Base-by-base conservation (phyloP, 2,797 vertebrate species). In the Numenius phaeopus region DNA sequence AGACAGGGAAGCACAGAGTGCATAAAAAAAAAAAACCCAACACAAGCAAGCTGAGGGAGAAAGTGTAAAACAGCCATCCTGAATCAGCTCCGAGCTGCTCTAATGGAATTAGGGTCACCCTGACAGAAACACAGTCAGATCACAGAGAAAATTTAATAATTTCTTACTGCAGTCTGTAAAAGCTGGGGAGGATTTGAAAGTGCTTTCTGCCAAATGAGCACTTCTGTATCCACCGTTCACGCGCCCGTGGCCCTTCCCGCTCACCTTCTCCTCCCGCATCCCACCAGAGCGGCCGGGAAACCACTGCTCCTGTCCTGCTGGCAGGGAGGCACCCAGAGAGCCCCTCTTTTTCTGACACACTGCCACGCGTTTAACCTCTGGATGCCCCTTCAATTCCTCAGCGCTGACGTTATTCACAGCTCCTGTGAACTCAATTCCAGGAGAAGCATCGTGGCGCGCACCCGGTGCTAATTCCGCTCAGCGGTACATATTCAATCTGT, bases 71-170 rank as follows among this genome's bases (percentile, higher is more conserved):
- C 95, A 97, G 97, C 94, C 90, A 97, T 83, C 94, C 94, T 91
- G 95, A 97, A 97, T 97, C 93, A 95, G 91, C 96, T 97, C 90
- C 0, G 85, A 96, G 97, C 96, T 95, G 65, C 95, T 97, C 93
- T 98, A 99, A 99, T 98, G 98, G 98, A 98, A 98, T 99, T 98
- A 99, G 98, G 98, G 98, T 99, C 98, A 99, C 98, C 98, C 98
- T 97, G 98, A 98, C 98, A 98, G 98, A 97, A 98, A 98, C 98
- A 96, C 98, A 98, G 98, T 97, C 98, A 97, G 98, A 98, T 98
- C 98, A 98, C 97, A 97, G 98, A 97, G 96, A 98, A 98, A 99
- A 99, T 98, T 98, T 98, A 98, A 98, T 98, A 97, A 95, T 98
- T 98, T 98, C 97, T 94, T 83, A 83, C 83, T 93, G 94, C 88